Base-by-base conservation (phyloP, 2,797 vertebrate genomes). In the Arctocebus calabarensis region DNA sequence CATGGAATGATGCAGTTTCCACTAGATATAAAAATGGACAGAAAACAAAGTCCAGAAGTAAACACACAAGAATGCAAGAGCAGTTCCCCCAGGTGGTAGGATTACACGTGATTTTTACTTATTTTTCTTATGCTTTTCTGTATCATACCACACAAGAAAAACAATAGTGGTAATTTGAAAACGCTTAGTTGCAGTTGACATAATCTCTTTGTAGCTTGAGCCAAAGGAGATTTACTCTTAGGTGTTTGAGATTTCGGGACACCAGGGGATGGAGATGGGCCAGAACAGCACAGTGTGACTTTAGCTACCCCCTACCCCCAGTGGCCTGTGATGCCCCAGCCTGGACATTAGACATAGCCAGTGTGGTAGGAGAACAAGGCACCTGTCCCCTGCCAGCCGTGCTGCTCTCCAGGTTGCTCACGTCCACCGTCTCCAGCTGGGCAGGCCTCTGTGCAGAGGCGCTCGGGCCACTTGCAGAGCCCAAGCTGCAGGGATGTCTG, bases 61-160 rank as follows among this genome's bases (percentile, higher is more conserved):
- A 34, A 37, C 70, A 29, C n/a, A 34, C 55, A 75, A 19, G 32
- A 64, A 29, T 32, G 10, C 7, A 37, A 16, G 6, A 61, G 52
- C 48, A 20, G 13, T 85, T 57, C 66, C 71, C 86, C 43, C 22
- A 40, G 55, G 45, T 29, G 68, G 27, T 52, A 66, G 45, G 59
- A 64, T 93, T 57, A 34, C n/a, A 34, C 22, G 5, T 88, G 61
- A 73, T 81, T 84, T 88, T 64, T 52, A 40, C 74, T 84, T 91
- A 77, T 93, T 62, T 91, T 87, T 59, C 66, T 81, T 71, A 25
- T 27, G 32, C 57, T 43, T 92, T 75, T 90, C 88, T 90, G 5
- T 57, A 55, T 94, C 62, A 70, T 3, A 45, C 52, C 43, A 27
- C 6, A 23, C 32, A 43, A 92, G 73, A 16, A 29, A 59, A 84